These are phyloP conservation scores for Mythimna impura DNA, from an alignment of 2,888 invertebrate species.

Conservation along the genomic window DNA sequence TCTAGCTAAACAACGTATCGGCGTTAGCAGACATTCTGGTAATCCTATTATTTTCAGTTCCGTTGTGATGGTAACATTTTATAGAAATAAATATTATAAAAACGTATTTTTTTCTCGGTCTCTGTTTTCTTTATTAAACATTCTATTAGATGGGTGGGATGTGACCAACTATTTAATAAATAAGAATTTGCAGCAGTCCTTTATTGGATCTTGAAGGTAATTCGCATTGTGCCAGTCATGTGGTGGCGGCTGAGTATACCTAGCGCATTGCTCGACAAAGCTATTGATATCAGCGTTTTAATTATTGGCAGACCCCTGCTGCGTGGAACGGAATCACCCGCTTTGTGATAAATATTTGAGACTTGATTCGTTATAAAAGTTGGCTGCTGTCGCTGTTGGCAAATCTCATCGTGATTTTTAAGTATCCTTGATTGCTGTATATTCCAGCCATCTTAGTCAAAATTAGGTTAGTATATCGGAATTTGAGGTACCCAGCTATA, in stretches of 20 bases:
- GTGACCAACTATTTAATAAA: background rate
- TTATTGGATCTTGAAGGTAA: background rate
- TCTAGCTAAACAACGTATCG: background rate
- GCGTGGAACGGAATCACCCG: background rate
- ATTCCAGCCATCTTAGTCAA: too few relatives aligned
- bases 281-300: slow-evolving; percentile 2
- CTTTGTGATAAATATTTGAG: slow-evolving; percentile 18
- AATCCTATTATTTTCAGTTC: background rate
- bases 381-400: background rate
- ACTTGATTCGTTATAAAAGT: background rate
- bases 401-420: background rate
- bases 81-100: background rate
- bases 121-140: slow-evolving; percentile 1
- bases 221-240: background rate
- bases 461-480: too few relatives aligned
- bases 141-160: background rate
- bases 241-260: background rate
- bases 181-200: background rate
- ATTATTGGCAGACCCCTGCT: background rate
- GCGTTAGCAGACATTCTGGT: background rate
- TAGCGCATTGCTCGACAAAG: slow-evolving; percentile 7
- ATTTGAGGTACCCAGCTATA: too few relatives aligned
- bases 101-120: background rate
- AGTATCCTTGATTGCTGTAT: background rate
- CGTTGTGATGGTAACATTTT: background rate